Evolutionary conservation across 2,888 invertebrate genomes (phyloP), one percentile per base, ranked within the genome.

Genomic region (Trilocha varians): DNA sequence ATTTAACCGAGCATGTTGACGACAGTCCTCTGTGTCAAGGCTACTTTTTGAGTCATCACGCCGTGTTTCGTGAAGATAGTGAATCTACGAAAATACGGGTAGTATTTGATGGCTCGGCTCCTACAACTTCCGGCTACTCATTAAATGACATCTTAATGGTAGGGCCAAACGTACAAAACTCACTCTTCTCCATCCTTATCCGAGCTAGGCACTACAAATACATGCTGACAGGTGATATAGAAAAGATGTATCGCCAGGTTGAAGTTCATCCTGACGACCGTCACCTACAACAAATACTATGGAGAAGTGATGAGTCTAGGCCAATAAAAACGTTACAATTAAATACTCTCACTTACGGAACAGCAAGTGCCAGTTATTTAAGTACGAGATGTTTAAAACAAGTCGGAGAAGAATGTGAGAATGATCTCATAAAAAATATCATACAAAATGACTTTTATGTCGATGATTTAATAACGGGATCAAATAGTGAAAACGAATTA

Each of bases 271-370:
- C 36, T 2, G 13, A 16, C 15, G 47, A 55, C 33, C 42, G 55
- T 5, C 18, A 39, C 15, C 37, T 55, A 16, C 55, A 58, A 35
- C 49, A 46, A 35, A 53, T 55, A 16, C 9, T 54, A 1, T 57
- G 48, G 49, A 39, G 55, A 34, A 43, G 45, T n/a, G 43, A 57
- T 16, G 38, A 46, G 2, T 18, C 39, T 9, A 5, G 38, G 9
- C 47, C 46, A 5, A 16, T 57, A 3, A 38, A 47, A 13, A 34
- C 42, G 0, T 49, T 42, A 15, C 36, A 37, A 6, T 37, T 53
- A 16, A 53, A 52, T 34, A 56, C 51, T 3, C 41, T 52, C 3
- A 53, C 52, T 5, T 56, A 54, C 17, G 54, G 54, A 5, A 50
- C 49, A 1, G 45, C 52, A 0, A 46, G 52, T 5, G 53, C 53